A percentile compares a stretch with the other conserved stretches of the same genome.
Conservation (phyloP, 1,140 invertebrate genomes). For the Meloidogyne chitwoodi region DNA sequence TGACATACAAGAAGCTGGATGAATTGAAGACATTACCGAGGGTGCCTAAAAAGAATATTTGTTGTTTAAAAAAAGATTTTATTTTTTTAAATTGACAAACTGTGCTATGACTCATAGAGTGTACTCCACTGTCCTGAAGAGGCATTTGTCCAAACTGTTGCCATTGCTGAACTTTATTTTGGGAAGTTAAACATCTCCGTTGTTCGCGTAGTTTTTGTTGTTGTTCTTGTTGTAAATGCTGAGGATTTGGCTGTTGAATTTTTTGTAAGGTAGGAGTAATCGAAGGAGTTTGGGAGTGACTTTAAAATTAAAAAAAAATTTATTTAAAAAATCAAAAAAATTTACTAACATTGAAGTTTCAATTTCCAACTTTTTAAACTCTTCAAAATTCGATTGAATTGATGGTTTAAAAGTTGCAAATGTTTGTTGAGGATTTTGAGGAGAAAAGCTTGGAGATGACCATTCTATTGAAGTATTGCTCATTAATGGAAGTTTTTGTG, state of each 20-base stretch:
- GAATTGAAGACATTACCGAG: slow-evolving; percentile 29
- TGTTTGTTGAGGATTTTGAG: too few species aligned
- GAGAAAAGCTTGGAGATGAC: background rate
- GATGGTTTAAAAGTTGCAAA: background rate
- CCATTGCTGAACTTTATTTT: slow-evolving; percentile 35
- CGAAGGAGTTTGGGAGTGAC: background rate
- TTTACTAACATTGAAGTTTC: background rate
- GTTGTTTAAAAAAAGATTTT: too few species aligned
- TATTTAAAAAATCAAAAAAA: too few species aligned
- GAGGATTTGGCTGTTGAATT: background rate
- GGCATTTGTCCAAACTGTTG: slow-evolving; percentile 12
- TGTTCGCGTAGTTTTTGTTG: slow-evolving; percentile 1
- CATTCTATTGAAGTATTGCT: background rate
- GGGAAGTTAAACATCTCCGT: background rate
- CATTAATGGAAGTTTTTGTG: background rate
- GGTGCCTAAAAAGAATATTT: slow-evolving; percentile 20
- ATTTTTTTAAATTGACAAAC: background rate
- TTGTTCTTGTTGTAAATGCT: background rate
- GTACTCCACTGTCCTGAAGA: slow-evolving; percentile 27
- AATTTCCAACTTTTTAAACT: background rate
- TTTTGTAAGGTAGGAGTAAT: background rate
- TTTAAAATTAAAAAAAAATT: background rate
- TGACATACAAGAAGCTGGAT: slow-evolving; percentile 26
- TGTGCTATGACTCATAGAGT: slow-evolving; percentile 34
- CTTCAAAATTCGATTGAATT: background rate